phyloP scores from a whole-genome alignment of 1,140 invertebrate species.

The Calliphora vicina region DNA sequence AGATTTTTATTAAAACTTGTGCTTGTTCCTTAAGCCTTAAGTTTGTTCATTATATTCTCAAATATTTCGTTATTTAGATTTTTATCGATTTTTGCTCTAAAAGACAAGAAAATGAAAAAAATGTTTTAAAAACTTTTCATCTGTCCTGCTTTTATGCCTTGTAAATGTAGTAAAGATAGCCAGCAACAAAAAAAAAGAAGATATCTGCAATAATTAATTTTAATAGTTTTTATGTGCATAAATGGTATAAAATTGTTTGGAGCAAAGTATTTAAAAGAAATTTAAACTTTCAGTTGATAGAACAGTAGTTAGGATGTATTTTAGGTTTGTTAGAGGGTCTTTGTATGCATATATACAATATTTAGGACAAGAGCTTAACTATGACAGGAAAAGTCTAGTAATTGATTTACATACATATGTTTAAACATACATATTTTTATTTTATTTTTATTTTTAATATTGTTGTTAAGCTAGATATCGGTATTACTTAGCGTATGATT shows the following conservation, averaged over 20 bases:
- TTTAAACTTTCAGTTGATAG: background rate
- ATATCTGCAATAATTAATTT: constrained; percentile 28
- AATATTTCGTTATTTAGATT: background rate
- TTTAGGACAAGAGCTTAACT: no score
- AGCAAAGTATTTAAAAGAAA: background rate
- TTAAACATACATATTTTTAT: no score
- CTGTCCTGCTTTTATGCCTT: background rate
- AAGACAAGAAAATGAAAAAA: background rate
- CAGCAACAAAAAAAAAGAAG: background rate
- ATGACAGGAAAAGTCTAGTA: no score
- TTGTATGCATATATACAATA: no score
- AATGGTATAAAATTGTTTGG: background rate
- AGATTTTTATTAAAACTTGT: constrained; percentile 21
- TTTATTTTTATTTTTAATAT: no score
- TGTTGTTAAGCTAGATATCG: no score
- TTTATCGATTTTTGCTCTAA: background rate
- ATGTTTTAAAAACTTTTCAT: background rate
- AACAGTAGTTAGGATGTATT: background rate
- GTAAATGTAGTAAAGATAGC: background rate
- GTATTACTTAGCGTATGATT: no score
- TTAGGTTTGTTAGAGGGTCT: background rate
- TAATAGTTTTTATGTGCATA: constrained; percentile 7
- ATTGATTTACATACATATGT: no score
- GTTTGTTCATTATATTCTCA: background rate
- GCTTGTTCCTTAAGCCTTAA: background rate